Evolutionary conservation across 2,888 invertebrate genomes (phyloP), one percentile per base, ranked within the genome.

Genomic region (Athalia circularis): DNA sequence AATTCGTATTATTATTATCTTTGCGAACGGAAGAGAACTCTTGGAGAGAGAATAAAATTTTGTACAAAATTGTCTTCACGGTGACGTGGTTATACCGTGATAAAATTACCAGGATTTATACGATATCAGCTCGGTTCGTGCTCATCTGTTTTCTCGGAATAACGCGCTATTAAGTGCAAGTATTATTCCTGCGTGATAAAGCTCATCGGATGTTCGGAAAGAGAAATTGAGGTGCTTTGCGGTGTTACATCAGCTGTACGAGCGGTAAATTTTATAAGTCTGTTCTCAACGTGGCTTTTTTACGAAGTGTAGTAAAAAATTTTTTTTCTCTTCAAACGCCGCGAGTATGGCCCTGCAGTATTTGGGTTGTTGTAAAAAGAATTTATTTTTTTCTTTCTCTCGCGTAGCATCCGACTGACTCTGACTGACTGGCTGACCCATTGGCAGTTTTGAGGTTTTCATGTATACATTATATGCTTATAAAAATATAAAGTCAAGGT

Each of bases 171-270:
- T n/a, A 68, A 54, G n/a, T 43, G n/a, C 11, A 29, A 29, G 68
- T 13, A 52, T 68, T 54, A 68, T 68, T 52, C 52, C 43, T 29
- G 11, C 11, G 68, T 43, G 29, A 29, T 29, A 68, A 68, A 68
- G 15, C 54, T 68, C 29, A 52, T 54, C 29, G 68, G 13, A 68
- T 68, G 54, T 68, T 68, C 68, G 52, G 11, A 68, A 68, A 68
- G 52, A 68, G 54, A 43, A 68, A 54, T 52, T 54, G 68, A 15
- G 68, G 54, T 68, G 13, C 54, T 68, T 68, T 9, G 5, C 15
- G 43, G 29, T 29, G 29, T 29, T 29, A 68, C 29, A 68, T 68
- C 68, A 68, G 11, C 11, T 29, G 29, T 29, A 29, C 29, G 52
- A 29, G 68, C 68, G n/a, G 29, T 54, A 15, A 52, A 54, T 68